These are phyloP conservation scores for Euplexia lucipara DNA, from an alignment of 2,888 invertebrate genomes.

Conservation along the genomic window DNA sequence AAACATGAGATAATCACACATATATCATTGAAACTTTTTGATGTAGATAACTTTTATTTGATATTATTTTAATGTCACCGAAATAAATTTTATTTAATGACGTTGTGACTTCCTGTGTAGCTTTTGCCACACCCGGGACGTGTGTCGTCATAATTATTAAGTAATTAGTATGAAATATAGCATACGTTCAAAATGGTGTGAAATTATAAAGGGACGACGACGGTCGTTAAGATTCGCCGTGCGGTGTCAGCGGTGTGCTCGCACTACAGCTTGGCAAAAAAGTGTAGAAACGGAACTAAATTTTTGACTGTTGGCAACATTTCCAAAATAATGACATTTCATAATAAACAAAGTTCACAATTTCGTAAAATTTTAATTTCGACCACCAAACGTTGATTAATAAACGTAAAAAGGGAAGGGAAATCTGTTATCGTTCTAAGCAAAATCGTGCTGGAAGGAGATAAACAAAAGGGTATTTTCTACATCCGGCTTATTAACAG, in stretches of 20 bases:
- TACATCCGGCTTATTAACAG: too few relatives aligned
- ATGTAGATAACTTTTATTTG: slow-evolving; percentile 40
- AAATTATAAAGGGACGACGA: slow-evolving; percentile 34
- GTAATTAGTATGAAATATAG: slow-evolving; percentile 35
- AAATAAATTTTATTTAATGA: slow-evolving; percentile 56
- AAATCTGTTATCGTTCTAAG: too few relatives aligned
- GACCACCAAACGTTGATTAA: too few relatives aligned
- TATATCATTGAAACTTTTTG: slow-evolving; percentile 44
- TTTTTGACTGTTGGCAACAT: too few relatives aligned
- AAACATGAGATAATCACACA: slow-evolving; percentile 26
- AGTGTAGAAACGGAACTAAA: too few relatives aligned
- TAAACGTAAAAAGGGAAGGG: too few relatives aligned
- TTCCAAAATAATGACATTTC: too few relatives aligned
- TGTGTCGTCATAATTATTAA: slow-evolving; percentile 5
- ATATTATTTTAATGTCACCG: slow-evolving; percentile 43
- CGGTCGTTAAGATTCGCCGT: slow-evolving; percentile 19
- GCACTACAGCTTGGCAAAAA: too few relatives aligned
- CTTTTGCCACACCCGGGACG: slow-evolving; percentile 43
- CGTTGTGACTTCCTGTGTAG: slow-evolving; percentile 48
- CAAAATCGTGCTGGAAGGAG: too few relatives aligned
- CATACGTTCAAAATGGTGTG: slow-evolving; percentile 16
- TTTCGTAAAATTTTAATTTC: too few relatives aligned
- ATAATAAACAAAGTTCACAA: too few relatives aligned
- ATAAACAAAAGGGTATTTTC: too few relatives aligned
- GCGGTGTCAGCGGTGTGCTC: not conserved